Evolutionary conservation across 23 tunicate species (phyloP).

Genomic region (Diplosoma virens): DNA sequence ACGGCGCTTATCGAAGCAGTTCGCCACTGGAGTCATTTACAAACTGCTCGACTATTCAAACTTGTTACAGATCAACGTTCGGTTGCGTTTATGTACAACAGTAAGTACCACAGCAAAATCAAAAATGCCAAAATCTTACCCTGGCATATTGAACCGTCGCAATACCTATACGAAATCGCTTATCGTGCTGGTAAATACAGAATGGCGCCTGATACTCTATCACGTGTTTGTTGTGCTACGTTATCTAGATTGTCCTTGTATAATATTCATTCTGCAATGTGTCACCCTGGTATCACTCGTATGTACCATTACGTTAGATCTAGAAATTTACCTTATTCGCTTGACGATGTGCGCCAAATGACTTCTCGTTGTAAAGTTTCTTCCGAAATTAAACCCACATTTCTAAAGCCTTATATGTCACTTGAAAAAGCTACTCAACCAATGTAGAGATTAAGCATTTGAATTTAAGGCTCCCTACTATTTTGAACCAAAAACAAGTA

Average conservation of each 20-base stretch:
- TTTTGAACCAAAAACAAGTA: background rate
- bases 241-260: background rate
- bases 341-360: conserved; percentile 6
- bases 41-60: conserved; percentile 2
- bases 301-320: conserved; percentile 10
- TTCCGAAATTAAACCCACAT: conserved; percentile 14
- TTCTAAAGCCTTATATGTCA: background rate
- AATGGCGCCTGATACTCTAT: conserved; percentile 17
- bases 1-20: conserved; percentile 18
- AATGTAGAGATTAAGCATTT: background rate
- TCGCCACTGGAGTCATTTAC: conserved; percentile 22
- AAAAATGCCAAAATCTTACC: conserved; percentile 33
- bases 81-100: conserved; percentile 31
- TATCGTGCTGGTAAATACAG: conserved; percentile 23
- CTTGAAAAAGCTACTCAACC: conserved; percentile 4
- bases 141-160: conserved; percentile 16
- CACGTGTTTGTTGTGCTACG: conserved; percentile 28
- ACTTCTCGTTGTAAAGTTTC: background rate
- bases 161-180: conserved; percentile 10
- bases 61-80: conserved; percentile 27
- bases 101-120: background rate
- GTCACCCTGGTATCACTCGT: conserved; percentile 33
- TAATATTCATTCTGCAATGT: conserved; percentile 1
- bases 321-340: conserved; percentile 25
- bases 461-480: background rate